These are phyloP conservation scores for Diabrotica balteata DNA, from an alignment of 2,888 invertebrate genomes.

Conservation along the genomic window DNA sequence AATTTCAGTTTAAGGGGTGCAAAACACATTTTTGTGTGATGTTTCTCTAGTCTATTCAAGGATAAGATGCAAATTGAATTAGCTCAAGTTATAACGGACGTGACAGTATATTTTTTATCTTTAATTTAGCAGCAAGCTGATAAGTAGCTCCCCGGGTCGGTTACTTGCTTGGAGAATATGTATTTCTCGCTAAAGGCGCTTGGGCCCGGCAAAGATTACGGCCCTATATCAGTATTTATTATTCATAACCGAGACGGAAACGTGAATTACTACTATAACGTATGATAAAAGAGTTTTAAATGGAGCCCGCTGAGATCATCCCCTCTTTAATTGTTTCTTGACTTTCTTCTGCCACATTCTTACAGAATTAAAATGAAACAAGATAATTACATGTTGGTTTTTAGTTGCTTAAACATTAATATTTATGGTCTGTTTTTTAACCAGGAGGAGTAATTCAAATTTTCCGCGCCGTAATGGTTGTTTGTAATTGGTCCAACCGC, in stretches of 20 bases:
- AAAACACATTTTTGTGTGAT: too few relatives aligned
- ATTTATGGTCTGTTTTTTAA: too few relatives aligned
- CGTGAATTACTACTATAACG: slow-evolving; percentile 58
- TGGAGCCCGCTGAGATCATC: slow-evolving; percentile 56
- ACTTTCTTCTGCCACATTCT: not conserved
- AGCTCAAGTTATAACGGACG: slow-evolving; percentile 59
- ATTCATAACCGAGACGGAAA: slow-evolving; percentile 59
- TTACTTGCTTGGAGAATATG: slow-evolving; percentile 53
- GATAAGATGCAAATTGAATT: slow-evolving; percentile 59
- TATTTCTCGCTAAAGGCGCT: slow-evolving; percentile 54
- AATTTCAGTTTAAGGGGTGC: too few relatives aligned
- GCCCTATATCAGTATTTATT: slow-evolving; percentile 60
- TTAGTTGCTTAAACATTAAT: too few relatives aligned
- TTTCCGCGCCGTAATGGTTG: too few relatives aligned
- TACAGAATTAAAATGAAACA: too few relatives aligned
- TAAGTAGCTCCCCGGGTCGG: slow-evolving; percentile 54
- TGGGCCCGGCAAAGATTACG: slow-evolving; percentile 53
- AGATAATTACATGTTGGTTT: too few relatives aligned
- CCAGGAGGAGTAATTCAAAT: too few relatives aligned
- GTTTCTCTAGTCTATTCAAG: slow-evolving; percentile 8
- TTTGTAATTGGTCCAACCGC: too few relatives aligned
- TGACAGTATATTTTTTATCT: slow-evolving; percentile 62
- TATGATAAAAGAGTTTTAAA: slow-evolving; percentile 58
- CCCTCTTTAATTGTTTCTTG: slow-evolving; percentile 48
- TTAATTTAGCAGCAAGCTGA: slow-evolving; percentile 60